These are phyloP conservation scores for Myopa tessellatipennis DNA, from an alignment of 2,888 invertebrate species.

Conservation along the genomic window DNA sequence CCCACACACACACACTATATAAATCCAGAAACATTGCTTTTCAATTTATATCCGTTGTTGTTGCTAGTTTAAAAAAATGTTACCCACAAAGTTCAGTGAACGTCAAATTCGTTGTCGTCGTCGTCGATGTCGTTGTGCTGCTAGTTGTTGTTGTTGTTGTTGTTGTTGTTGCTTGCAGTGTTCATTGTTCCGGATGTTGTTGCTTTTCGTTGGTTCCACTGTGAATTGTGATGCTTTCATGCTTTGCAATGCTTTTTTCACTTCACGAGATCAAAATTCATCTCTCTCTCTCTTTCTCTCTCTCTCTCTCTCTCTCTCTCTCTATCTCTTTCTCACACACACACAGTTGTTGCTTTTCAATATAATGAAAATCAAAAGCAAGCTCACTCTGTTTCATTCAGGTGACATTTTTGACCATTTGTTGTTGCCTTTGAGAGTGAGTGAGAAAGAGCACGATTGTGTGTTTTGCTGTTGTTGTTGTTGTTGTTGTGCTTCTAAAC, in stretches of 20 bases:
- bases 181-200: constrained; percentile 1
- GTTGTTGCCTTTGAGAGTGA: too few species aligned
- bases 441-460: too few species aligned
- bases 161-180: neutral
- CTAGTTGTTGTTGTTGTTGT: constrained; percentile 11
- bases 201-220: constrained; percentile 16
- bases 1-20: too few species aligned
- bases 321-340: constrained; percentile 17
- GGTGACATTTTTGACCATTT: too few species aligned
- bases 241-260: too few species aligned
- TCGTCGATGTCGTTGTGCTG: constrained; percentile 24
- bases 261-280: too few species aligned
- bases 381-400: too few species aligned
- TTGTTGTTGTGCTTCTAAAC: constrained; percentile 53
- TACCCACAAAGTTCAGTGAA: constrained; percentile 62
- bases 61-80: neutral
- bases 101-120: constrained; percentile 54
- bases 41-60: constrained; percentile 18
- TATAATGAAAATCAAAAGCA: too few species aligned
- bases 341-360: too few species aligned
- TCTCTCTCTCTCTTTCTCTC: constrained; percentile 34
- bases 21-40: constrained; percentile 10
- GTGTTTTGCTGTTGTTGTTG: constrained; percentile 37
- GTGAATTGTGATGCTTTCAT: too few species aligned
- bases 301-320: constrained; percentile 14